Percentiles rank a stretch among this genome's conserved stretches.
Evolutionary conservation across 1,140 invertebrate genomes (phyloP).

Genomic region (Asbolus verrucosus): DNA sequence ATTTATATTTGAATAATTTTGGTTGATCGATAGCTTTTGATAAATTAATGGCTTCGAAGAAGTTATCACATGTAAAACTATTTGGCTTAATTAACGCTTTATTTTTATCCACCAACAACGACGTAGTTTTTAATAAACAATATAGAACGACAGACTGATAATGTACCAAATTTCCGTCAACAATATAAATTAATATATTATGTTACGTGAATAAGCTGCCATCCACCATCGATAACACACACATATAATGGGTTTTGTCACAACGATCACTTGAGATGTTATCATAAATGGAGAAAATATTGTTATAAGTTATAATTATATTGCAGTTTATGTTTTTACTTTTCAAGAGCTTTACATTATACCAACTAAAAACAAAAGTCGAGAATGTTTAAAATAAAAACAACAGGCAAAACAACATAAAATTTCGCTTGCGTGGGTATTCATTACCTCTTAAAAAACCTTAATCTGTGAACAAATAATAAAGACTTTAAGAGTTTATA

Average conservation of each 20-base stretch:
- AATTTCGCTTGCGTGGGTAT: too few species aligned
- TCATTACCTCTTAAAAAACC: too few species aligned
- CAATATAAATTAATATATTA: constrained; percentile 37
- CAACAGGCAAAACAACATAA: too few species aligned
- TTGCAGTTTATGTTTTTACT: too few species aligned
- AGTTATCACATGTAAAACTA: neutral
- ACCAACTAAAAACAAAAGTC: too few species aligned
- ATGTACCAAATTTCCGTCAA: constrained; percentile 41
- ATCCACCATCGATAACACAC: constrained; percentile 18
- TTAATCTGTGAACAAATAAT: too few species aligned
- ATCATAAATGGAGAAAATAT: constrained; percentile 21
- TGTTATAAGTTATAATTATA: constrained; percentile 12
- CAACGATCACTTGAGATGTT: constrained; percentile 16
- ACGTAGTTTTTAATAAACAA: constrained; percentile 28
- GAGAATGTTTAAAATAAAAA: too few species aligned
- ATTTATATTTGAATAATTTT: neutral
- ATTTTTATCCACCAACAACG: constrained; percentile 5
- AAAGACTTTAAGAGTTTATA: too few species aligned
- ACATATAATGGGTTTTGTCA: constrained; percentile 21
- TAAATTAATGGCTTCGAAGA: neutral
- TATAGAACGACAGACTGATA: constrained; percentile 13
- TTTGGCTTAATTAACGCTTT: constrained; percentile 3
- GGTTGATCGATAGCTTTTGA: neutral
- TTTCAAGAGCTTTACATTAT: too few species aligned
- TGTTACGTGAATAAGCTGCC: constrained; percentile 32